phyloP scores from a whole-genome alignment of 2,888 invertebrate species.

The Gonocerus acuteangulatus region DNA sequence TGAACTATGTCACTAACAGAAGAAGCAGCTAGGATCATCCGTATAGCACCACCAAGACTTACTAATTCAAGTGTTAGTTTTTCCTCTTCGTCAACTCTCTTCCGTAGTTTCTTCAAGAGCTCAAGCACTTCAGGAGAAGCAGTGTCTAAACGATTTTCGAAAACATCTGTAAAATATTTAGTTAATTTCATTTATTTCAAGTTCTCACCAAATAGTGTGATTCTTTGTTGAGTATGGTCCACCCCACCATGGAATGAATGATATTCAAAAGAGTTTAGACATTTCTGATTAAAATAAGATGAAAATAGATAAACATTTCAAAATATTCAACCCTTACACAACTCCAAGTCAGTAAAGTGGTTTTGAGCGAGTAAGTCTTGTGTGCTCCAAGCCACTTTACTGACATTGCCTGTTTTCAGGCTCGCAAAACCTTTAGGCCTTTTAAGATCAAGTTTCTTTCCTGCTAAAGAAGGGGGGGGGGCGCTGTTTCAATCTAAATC shows the following conservation, averaged over 20 bases:
- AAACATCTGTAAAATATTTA: slow-evolving; percentile 49
- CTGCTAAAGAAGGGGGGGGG: too few relatives aligned
- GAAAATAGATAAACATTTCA: too few relatives aligned
- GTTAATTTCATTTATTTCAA: background rate
- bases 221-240: background rate
- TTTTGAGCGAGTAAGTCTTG: too few relatives aligned
- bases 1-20: slow-evolving; percentile 37
- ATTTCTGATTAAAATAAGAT: background rate
- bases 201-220: background rate
- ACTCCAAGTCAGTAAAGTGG: too few relatives aligned
- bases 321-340: too few relatives aligned
- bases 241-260: too few relatives aligned
- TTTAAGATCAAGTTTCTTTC: too few relatives aligned
- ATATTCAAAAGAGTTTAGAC: too few relatives aligned
- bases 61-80: slow-evolving; percentile 56
- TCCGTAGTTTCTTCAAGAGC: slow-evolving; percentile 54
- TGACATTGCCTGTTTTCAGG: too few relatives aligned
- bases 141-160: slow-evolving; percentile 56
- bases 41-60: slow-evolving; percentile 61
- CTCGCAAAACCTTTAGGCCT: too few relatives aligned
- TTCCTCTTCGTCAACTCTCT: slow-evolving; percentile 59
- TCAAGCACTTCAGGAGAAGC: slow-evolving; percentile 56
- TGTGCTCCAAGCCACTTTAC: too few relatives aligned
- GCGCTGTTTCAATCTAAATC: too few relatives aligned
- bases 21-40: slow-evolving; percentile 57